phyloP scores from a whole-genome alignment of 2,113 vertebrate species.

The Gallinago jamesoni region DNA sequence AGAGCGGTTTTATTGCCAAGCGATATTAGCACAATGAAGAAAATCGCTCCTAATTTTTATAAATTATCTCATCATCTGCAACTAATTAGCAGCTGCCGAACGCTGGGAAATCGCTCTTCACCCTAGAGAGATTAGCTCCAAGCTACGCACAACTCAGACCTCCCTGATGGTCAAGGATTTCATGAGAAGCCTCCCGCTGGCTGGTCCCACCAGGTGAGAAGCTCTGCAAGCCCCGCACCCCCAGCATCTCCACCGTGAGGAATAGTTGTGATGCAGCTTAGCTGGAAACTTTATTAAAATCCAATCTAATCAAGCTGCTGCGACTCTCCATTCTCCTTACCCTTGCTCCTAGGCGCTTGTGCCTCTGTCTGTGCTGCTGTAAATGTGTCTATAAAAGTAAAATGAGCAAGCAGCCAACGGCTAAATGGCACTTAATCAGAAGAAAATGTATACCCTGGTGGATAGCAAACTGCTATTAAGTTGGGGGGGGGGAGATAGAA shows the following conservation, averaged over 20 bases:
- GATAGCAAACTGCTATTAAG: slow-evolving; percentile 59
- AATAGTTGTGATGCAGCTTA: slow-evolving; percentile 11
- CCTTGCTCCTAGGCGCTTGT: slow-evolving; percentile 62
- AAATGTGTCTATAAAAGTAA: slow-evolving; percentile 71
- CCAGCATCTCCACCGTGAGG: background rate
- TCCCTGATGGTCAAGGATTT: background rate
- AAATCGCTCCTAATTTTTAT: slow-evolving; percentile 78
- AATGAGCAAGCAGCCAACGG: slow-evolving; percentile 69
- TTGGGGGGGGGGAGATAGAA: background rate
- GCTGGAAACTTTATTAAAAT: slow-evolving; percentile 75
- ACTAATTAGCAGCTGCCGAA: slow-evolving; percentile 75
- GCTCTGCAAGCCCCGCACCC: background rate
- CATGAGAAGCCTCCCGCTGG: background rate
- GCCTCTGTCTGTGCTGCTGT: slow-evolving; percentile 43
- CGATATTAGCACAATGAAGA: slow-evolving; percentile 73
- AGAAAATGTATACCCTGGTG: slow-evolving; percentile 67
- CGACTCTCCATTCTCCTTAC: slow-evolving; percentile 62
- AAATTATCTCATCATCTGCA: slow-evolving; percentile 82
- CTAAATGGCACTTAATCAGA: slow-evolving; percentile 74
- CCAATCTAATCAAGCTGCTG: slow-evolving; percentile 54
- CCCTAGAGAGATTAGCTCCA: background rate
- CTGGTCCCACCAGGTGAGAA: background rate
- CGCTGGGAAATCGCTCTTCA: slow-evolving; percentile 12
- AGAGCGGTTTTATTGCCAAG: slow-evolving; percentile 63
- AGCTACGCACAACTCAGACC: background rate